Conservation (phyloP, 2,113 vertebrate genomes). For the Nycticebus coucang region DNA sequence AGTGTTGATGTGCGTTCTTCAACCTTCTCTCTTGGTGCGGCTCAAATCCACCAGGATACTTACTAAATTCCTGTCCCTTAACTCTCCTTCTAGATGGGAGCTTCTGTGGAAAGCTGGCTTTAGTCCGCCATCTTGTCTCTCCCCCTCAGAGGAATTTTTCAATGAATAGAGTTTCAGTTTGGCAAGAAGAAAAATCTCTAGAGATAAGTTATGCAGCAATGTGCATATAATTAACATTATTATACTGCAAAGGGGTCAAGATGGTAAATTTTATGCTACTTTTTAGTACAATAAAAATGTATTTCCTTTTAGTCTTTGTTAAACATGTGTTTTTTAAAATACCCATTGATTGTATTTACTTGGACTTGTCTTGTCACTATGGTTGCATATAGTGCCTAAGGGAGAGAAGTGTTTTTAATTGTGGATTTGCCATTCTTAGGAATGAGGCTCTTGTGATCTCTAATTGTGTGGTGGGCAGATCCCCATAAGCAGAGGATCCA, state of each 20-base stretch:
- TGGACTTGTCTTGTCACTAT: not conserved
- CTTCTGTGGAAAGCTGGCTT: too few relatives aligned
- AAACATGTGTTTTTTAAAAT: not conserved
- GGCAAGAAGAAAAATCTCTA: not conserved
- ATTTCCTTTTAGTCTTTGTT: not conserved
- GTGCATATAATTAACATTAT: not conserved
- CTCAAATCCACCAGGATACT: too few relatives aligned
- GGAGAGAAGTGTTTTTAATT: not conserved
- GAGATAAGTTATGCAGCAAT: not conserved
- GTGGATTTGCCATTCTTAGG: not conserved
- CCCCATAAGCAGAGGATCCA: not conserved
- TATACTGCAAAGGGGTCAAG: not conserved
- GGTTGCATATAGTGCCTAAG: not conserved
- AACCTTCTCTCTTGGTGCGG: too few relatives aligned
- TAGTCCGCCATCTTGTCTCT: too few relatives aligned
- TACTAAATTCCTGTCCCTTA: too few relatives aligned
- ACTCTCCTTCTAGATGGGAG: too few relatives aligned
- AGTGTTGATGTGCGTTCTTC: too few relatives aligned
- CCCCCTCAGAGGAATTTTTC: not conserved
- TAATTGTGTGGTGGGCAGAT: not conserved
- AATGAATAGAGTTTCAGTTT: not conserved
- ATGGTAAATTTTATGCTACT: not conserved
- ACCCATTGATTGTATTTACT: not conserved
- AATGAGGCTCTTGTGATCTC: constrained; percentile 19
- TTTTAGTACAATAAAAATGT: not conserved